phyloP scores from a whole-genome alignment of 2,113 vertebrate species.

The Macrotus californicus region DNA sequence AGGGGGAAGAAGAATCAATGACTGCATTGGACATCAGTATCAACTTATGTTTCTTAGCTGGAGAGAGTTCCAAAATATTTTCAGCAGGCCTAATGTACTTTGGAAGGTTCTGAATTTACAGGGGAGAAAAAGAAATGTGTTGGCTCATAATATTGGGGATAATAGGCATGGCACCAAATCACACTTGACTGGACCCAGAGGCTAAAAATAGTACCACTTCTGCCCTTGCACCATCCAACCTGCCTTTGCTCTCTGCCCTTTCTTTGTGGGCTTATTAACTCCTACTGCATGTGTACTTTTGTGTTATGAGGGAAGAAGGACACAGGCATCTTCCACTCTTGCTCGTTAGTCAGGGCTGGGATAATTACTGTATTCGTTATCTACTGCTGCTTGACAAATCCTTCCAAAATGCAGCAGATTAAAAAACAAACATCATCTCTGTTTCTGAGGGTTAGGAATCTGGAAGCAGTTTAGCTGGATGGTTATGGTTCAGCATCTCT shows the following conservation, averaged over 20 bases:
- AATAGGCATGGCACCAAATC: background rate
- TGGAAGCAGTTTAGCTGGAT: background rate
- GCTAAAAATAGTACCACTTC: background rate
- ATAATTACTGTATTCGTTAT: background rate
- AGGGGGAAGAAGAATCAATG: background rate
- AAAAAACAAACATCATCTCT: background rate
- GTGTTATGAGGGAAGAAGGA: background rate
- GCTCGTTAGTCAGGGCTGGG: background rate
- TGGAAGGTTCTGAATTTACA: slow-evolving; percentile 24
- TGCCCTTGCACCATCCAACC: background rate
- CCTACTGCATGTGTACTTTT: background rate
- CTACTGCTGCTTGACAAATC: background rate
- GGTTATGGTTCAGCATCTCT: background rate
- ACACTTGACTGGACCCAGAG: background rate
- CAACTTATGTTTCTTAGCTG: background rate
- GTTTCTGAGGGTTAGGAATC: background rate
- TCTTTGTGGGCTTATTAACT: background rate
- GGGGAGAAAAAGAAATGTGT: background rate
- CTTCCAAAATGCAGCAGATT: background rate
- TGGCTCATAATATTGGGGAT: background rate
- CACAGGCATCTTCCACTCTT: background rate
- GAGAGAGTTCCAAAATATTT: slow-evolving; percentile 7
- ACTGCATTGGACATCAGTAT: background rate
- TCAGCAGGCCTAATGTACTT: background rate
- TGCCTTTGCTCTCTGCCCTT: background rate